Percentiles rank a stretch among this genome's conserved stretches.
Evolutionary conservation across 2,113 vertebrate genomes (phyloP).

Genomic region (Cichladusa arquata): DNA sequence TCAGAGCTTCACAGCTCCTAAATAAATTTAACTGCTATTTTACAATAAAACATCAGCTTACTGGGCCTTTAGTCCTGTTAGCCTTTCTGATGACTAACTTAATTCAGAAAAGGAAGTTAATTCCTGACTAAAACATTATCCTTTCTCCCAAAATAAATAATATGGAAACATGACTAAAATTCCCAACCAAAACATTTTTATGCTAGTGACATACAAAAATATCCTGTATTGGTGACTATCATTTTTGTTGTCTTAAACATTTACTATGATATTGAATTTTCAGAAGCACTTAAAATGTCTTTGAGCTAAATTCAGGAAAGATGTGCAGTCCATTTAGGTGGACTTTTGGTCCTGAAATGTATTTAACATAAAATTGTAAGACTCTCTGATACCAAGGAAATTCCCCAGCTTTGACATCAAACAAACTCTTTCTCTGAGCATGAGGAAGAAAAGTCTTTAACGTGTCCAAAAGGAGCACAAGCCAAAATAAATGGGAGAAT

Average conservation of each 20-base stretch:
- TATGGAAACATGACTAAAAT: not conserved
- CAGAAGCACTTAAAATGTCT: not conserved
- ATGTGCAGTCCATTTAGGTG: not conserved
- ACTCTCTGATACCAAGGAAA: conserved; percentile 10
- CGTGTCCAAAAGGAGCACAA: not conserved
- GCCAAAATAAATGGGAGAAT: conserved; percentile 2
- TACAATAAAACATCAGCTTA: not conserved
- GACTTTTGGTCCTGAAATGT: not conserved
- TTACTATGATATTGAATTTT: not conserved
- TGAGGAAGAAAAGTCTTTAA: not conserved
- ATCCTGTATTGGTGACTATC: not conserved
- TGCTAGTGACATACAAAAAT: not conserved
- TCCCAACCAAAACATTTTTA: not conserved
- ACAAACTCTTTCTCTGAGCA: not conserved
- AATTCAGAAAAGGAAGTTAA: not conserved
- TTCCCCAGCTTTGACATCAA: conserved; percentile 21
- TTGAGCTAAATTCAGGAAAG: not conserved
- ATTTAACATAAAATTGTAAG: not conserved
- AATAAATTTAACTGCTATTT: not conserved
- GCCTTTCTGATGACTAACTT: not conserved
- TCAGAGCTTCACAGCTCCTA: not conserved
- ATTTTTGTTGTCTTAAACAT: not conserved
- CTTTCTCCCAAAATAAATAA: not conserved
- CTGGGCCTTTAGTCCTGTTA: not conserved
- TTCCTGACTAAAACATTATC: not conserved